Percentiles rank a stretch among this genome's conserved stretches.
These are phyloP conservation scores for Elephantulus edwardii DNA, from an alignment of 2,113 vertebrate species.

Conservation along the genomic window DNA sequence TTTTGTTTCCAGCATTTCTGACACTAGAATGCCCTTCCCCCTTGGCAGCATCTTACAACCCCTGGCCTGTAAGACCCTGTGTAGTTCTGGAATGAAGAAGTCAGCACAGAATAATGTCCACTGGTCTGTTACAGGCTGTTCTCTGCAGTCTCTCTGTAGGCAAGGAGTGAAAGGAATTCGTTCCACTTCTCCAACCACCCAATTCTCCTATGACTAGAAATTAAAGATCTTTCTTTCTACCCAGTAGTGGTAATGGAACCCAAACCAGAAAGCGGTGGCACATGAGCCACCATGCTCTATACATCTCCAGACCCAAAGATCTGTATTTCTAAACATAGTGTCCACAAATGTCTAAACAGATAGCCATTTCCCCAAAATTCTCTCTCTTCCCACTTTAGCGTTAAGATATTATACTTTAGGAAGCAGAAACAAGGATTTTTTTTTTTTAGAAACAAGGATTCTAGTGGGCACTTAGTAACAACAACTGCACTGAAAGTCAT, in stretches of 20 bases:
- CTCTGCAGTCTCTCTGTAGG: neutral
- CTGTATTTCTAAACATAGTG: conserved; percentile 10
- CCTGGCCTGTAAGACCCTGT: neutral
- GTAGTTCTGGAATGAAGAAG: rapidly evolving
- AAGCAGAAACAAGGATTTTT: neutral
- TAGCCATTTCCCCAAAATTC: neutral
- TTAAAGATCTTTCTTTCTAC: neutral
- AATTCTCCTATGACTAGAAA: neutral
- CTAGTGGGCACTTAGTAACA: neutral
- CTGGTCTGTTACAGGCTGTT: neutral
- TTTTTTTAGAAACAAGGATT: neutral
- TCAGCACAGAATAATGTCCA: neutral
- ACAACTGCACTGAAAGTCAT: neutral
- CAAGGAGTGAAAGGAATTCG: neutral
- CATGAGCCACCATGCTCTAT: too few relatives aligned
- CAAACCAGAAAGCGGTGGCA: too few relatives aligned
- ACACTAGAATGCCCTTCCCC: neutral
- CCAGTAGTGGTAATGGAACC: too few relatives aligned
- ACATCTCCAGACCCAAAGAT: too few relatives aligned
- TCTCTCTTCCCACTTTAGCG: neutral
- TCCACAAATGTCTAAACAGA: conserved; percentile 24
- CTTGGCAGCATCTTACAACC: neutral
- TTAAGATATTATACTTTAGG: neutral
- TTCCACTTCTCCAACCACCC: neutral
- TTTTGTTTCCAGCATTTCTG: too few relatives aligned